phyloP scores from a whole-genome alignment of 2,113 vertebrate genomes.

The Antennarius striatus region DNA sequence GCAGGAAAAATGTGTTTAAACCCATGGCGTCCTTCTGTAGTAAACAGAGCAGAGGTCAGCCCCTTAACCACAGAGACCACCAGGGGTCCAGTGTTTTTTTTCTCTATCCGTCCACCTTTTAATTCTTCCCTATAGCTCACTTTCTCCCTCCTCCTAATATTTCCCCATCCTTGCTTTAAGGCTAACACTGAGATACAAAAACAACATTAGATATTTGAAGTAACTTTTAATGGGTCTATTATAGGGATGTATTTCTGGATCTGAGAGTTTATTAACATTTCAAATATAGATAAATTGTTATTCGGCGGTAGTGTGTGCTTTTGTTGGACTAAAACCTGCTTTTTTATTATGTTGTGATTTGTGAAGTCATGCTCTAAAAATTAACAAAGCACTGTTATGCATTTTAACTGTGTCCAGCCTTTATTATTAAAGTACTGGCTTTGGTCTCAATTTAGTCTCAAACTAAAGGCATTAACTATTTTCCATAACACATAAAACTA shows the following conservation, averaged over 20 bases:
- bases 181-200: conserved; percentile 3
- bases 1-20: conserved; percentile 81
- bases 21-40: conserved; percentile 76
- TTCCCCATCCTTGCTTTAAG: conserved; percentile 21
- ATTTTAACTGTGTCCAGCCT: conserved; percentile 8
- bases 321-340: background rate
- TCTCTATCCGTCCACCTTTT: background rate
- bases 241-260: background rate
- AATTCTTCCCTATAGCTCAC: conserved; percentile 11
- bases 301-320: too few relatives aligned
- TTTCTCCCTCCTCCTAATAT: conserved; percentile 26
- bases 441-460: conserved; percentile 22
- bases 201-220: conserved; percentile 56
- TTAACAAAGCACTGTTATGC: conserved; percentile 8
- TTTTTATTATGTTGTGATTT: background rate
- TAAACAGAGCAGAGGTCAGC: conserved; percentile 76
- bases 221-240: background rate
- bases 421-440: conserved; percentile 47
- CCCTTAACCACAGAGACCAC: conserved; percentile 68
- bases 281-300: background rate
- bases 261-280: background rate
- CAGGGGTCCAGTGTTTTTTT: conserved; percentile 37
- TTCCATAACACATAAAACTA: too few relatives aligned
- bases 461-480: too few relatives aligned
- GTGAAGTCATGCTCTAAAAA: conserved; percentile 9